Evolutionary conservation across 2,888 invertebrate genomes (phyloP), one percentile per base, ranked within the genome.

Genomic region (Apomyelois bistriatella): DNA sequence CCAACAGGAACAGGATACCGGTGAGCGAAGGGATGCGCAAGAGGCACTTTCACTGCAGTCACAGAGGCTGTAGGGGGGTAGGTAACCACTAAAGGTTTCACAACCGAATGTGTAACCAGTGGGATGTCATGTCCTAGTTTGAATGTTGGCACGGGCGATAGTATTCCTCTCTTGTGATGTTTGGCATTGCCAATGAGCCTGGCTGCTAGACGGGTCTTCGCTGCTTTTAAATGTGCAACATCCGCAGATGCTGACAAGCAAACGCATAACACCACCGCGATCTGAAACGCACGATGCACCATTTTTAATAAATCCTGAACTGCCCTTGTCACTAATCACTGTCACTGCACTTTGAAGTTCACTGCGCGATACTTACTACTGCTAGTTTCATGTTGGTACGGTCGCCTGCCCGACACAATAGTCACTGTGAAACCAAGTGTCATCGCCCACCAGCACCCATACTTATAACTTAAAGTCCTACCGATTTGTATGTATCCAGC

Each of bases 81-180:
- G 1, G 82, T 78, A 0, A 91, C 89, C 9, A 90, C 82, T 5
- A 91, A 58, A 0, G 91, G 91, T 60, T 90, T 90, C 12, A 90
- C 66, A 7, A 90, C 71, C 0, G 91, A 91, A 62, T 91, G 91
- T 0, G 88, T 84, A 12, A 91, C 85, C 5, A 70, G 78, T 0
- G 90, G 90, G 46, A 90, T 85, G 58, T 91, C 91, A 55, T 90
- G 82, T 35, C 91, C 91, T 5, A 87, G 76, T 55, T 91, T 91
- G 70, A 76, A 91, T 2, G 91, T 76, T 0, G 90, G 90, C n/a
- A 90, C 72, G 3, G 72, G 58, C 8, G 86, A 79, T 42, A 85
- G 70, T 10, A 84, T 76, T 54, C 90, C 89, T 8, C 88, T 75
- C 63, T 90, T 90, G 65, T 85, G 82, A 48, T 89, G 89, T 60